Conservation (phyloP, 2,797 vertebrate genomes). For the Scolopax bukidnonensis region DNA sequence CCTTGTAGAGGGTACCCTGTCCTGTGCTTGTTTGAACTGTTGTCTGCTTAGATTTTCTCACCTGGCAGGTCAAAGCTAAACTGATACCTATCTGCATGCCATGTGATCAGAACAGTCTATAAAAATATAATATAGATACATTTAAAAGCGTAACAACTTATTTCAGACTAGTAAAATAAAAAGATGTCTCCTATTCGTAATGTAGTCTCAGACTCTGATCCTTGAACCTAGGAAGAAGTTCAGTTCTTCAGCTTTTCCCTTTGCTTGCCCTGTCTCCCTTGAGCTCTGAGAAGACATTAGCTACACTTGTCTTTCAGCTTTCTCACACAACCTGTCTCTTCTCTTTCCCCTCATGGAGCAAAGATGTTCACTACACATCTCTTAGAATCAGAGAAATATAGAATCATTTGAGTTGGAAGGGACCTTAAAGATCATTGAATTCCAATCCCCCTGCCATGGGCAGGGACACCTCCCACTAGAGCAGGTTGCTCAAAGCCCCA, state of each 20-base stretch:
- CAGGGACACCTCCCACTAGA: too few relatives aligned
- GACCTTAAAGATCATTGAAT: too few relatives aligned
- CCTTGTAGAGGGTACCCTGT: not conserved
- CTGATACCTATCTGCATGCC: not conserved
- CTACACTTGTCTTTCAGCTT: not conserved
- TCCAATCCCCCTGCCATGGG: too few relatives aligned
- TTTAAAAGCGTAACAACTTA: not conserved
- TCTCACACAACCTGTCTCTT: not conserved
- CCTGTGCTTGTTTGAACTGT: not conserved
- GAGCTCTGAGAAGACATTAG: not conserved
- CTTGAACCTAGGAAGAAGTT: not conserved
- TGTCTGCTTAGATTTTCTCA: not conserved
- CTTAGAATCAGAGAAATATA: too few relatives aligned
- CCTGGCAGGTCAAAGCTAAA: not conserved
- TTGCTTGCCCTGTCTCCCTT: not conserved
- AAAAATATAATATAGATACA: not conserved
- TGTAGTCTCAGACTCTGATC: not conserved
- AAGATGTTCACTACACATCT: not conserved
- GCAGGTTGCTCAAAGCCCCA: too few relatives aligned
- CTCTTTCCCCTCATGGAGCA: not conserved
- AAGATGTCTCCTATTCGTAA: not conserved
- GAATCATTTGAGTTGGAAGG: too few relatives aligned
- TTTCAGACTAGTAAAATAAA: not conserved
- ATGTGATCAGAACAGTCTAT: not conserved
- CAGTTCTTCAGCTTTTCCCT: not conserved